Evolutionary conservation across 2,113 vertebrate species (phyloP), one percentile per base, ranked within the genome.

Genomic region (Xerus inauris): DNA sequence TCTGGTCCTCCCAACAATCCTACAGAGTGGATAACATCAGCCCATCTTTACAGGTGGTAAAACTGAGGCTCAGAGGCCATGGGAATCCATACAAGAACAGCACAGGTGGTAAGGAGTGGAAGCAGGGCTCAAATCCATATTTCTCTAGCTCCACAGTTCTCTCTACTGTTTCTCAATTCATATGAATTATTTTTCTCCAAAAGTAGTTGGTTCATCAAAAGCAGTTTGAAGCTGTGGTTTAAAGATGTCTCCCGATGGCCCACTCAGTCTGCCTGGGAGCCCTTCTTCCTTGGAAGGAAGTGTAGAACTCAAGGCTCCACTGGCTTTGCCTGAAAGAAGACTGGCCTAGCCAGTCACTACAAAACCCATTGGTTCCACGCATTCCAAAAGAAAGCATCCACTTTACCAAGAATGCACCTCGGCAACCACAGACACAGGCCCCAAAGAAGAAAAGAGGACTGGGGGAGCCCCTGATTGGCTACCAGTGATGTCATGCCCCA

Each of bases 341-440:
- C n/a, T 30, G 4, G 67, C 13, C 0, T 5, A 24, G 47, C 71
- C 69, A 13, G 11, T 8, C 67, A 38, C 86, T 77, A 9, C 38
- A 40, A 73, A 92, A 38, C 35, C 57, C 67, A 16, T 5, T 0
- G 30, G 79, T 73, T 86, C 28, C 69, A 72, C 62, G 38, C 49
- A 24, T 54, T 85, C 71, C 57, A 22, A 71, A 84, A 38, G 83
- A 80, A 94, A 80, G 65, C 35, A 82, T 28, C 88, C 77, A 49
- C 77, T 82, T 92, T 17, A 64, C 89, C 62, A 91, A 88, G 82
- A 95, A 91, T 47, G 85, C 49, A 86, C 81, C 47, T 95, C 45
- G 2, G 24, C 75, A 75, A 62, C 91, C 92, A 62, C 93, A 96
- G 42, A 89, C 82, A 96, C 79, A 84, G 76, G 71, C 65, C 75